A percentile compares a stretch with the other conserved stretches of the same genome.
Conservation (phyloP, 1,140 invertebrate species). For the Anoplolepis gracilipes region DNA sequence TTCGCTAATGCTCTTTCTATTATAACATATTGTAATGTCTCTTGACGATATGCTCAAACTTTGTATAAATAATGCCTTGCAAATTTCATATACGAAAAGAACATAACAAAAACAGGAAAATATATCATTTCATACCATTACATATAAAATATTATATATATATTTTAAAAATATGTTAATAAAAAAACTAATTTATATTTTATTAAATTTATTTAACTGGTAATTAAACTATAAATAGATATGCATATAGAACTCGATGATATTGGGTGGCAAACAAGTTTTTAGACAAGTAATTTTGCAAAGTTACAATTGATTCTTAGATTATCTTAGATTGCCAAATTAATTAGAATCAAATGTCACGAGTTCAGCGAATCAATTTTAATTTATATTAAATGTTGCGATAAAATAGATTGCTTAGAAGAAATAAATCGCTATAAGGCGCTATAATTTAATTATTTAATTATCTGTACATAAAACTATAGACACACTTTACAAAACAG, state of each 20-base stretch:
- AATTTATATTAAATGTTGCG: constrained; percentile 27
- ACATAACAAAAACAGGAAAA: background rate
- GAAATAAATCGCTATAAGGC: background rate
- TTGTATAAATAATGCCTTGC: background rate
- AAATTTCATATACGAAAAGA: background rate
- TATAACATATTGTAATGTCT: background rate
- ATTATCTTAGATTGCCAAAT: constrained; percentile 19
- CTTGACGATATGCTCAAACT: background rate
- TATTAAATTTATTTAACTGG: constrained; percentile 10
- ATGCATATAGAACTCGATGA: background rate
- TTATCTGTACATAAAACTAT: background rate
- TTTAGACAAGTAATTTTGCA: constrained; percentile 22
- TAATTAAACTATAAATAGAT: background rate
- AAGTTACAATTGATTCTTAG: constrained; percentile 35
- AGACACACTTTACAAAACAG: background rate
- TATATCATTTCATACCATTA: background rate
- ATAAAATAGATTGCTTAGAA: background rate
- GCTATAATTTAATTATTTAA: background rate
- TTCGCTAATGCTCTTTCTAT: constrained; percentile 4
- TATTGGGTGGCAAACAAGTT: constrained; percentile 19
- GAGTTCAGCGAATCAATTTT: constrained; percentile 15
- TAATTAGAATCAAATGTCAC: constrained; percentile 7
- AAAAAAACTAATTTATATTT: background rate
- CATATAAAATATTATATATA: background rate
- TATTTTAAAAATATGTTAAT: background rate